Base-by-base conservation (phyloP, 2,888 invertebrate genomes). In the Ariolimax columbianus region DNA sequence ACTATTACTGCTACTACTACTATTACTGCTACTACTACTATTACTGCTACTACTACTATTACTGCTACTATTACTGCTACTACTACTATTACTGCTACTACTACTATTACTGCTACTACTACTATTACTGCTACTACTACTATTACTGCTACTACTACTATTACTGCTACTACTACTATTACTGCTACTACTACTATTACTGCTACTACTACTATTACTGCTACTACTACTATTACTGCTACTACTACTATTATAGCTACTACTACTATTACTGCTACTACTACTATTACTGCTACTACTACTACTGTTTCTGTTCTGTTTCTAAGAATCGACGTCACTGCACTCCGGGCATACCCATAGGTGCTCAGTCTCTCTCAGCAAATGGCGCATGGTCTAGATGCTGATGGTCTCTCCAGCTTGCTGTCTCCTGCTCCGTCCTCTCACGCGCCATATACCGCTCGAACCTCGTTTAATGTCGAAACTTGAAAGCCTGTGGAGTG, bases 181-280 rank as follows among this genome's bases (percentile, higher is more conserved):
- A 66, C 66, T 66, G 30, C 66, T 66, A 66, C 66, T 66, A 66
- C 66, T 66, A 66, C 66, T 66, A 66, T 30, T 66, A 66, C 66
- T 66, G 30, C 66, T 66, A 66, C 66, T 66, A 66, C 66, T 66
- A 66, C 66, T 66, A 66, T 30, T 66, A 66, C 66, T 66, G 30
- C 66, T 66, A 66, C 66, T 66, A 66, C 66, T 66, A 66, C 66
- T 66, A 66, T 30, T 66, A 66, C 66, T 66, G 30, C 66, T 66
- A 66, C 30, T 30, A 66, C 66, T 66, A 66, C 66, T 66, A 66
- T 30, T 66, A 66, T 30, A 30, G 30, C 66, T 66, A 66, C 66
- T 66, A 66, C 66, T 66, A 66, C 66, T 66, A 66, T 11, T 66
- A 66, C 66, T 66, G 30, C 66, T 66, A 66, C 66, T 66, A 66